These are phyloP conservation scores for Phrynosoma blainvillii DNA, from an alignment of 2,113 vertebrate species.

Conservation along the genomic window DNA sequence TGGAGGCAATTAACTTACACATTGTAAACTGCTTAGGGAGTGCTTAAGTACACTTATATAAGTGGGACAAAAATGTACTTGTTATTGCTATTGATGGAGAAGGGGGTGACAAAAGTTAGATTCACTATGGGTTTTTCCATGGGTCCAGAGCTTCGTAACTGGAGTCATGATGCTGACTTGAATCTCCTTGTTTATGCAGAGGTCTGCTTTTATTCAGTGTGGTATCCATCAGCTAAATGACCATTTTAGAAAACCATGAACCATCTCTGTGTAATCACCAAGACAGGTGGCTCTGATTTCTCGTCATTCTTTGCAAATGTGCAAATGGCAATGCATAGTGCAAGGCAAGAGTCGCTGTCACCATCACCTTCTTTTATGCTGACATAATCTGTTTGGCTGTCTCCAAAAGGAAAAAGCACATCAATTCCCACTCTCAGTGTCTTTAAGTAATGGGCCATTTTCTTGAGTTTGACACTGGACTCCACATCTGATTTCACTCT, in stretches of 20 bases:
- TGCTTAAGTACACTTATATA: too few species aligned
- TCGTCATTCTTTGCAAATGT: background rate
- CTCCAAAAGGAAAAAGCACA: background rate
- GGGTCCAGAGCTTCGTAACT: background rate
- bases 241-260: background rate
- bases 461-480: background rate
- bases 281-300: background rate
- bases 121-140: background rate
- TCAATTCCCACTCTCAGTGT: background rate
- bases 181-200: background rate
- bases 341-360: background rate
- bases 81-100: background rate
- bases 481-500: slow-evolving; percentile 3
- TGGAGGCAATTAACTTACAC: too few species aligned
- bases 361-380: background rate
- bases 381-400: background rate
- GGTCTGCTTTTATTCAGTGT: background rate
- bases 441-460: background rate
- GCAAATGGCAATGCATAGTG: background rate
- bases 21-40: too few species aligned
- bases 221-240: background rate
- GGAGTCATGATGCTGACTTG: background rate
- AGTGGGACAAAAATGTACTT: too few species aligned
- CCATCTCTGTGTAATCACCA: background rate
- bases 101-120: background rate